phyloP scores from a whole-genome alignment of 2,888 invertebrate species.

The Phragmatobia fuliginosa region DNA sequence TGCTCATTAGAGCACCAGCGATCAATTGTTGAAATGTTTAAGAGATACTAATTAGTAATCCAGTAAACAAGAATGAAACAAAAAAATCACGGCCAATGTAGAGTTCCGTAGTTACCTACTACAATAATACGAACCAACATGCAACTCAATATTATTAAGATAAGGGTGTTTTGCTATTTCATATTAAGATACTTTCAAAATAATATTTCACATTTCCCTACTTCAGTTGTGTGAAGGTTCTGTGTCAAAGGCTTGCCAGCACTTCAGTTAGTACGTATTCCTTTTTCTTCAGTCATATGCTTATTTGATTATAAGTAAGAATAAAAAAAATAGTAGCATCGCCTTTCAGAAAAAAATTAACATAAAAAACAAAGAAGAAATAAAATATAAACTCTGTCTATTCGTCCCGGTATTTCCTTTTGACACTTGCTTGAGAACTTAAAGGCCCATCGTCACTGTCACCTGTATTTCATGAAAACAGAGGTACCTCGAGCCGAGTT shows the following conservation, averaged over 20 bases:
- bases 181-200: too few relatives aligned
- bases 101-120: too few relatives aligned
- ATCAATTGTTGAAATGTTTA: too few relatives aligned
- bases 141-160: too few relatives aligned
- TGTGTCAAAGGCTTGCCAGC: not conserved
- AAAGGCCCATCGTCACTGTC: too few relatives aligned
- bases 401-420: not conserved
- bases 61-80: too few relatives aligned
- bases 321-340: not conserved
- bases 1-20: too few relatives aligned
- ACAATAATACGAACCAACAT: too few relatives aligned
- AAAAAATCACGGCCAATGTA: too few relatives aligned
- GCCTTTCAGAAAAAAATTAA: not conserved
- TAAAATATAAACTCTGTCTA: not conserved
- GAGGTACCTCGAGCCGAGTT: not conserved
- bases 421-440: not conserved
- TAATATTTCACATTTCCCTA: not conserved
- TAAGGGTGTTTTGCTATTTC: too few relatives aligned
- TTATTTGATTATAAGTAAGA: not conserved
- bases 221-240: not conserved
- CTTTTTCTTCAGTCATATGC: not conserved
- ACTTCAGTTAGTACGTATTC: not conserved
- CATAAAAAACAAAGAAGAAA: too few relatives aligned
- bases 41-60: too few relatives aligned
- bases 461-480: not conserved